Conservation (phyloP, 1,140 invertebrate species). For the Araneus ventricosus region DNA sequence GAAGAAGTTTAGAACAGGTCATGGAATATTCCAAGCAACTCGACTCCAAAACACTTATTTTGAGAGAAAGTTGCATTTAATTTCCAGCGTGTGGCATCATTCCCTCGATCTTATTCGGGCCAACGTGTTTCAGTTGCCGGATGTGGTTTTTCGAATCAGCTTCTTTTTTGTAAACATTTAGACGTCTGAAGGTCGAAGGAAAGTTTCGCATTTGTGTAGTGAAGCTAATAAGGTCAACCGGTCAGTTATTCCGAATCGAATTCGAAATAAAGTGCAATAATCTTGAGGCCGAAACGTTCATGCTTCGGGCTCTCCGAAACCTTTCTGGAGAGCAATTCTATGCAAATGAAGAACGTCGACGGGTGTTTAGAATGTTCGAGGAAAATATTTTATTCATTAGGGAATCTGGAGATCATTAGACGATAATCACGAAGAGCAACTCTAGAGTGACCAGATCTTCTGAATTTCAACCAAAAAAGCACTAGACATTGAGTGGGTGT, state of each 20-base stretch:
- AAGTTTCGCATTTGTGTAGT: conserved; percentile 1
- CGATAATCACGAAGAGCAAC: too few relatives aligned
- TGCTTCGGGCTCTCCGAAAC: neutral
- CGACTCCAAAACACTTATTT: neutral
- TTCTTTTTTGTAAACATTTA: neutral
- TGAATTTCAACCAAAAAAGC: too few relatives aligned
- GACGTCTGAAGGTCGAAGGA: conserved; percentile 48
- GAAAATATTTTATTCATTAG: too few relatives aligned
- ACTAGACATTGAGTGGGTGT: too few relatives aligned
- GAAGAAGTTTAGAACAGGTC: neutral
- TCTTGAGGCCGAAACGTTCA: conserved; percentile 14
- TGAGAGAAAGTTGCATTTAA: conserved; percentile 23
- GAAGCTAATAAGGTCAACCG: conserved; percentile 54
- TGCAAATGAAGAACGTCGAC: neutral
- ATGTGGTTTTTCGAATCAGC: conserved; percentile 21
- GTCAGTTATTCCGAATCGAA: conserved; percentile 52
- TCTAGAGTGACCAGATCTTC: too few relatives aligned
- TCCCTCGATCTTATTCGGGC: conserved; percentile 13
- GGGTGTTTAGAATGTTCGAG: too few relatives aligned
- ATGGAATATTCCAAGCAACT: neutral
- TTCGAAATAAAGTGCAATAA: conserved; percentile 57
- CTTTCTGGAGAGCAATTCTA: neutral
- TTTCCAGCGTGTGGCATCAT: conserved; percentile 1
- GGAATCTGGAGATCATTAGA: too few relatives aligned
- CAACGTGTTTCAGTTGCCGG: conserved; percentile 19